Evolutionary conservation across 2,797 vertebrate species (phyloP).

Genomic region (Sparidentex hasta): DNA sequence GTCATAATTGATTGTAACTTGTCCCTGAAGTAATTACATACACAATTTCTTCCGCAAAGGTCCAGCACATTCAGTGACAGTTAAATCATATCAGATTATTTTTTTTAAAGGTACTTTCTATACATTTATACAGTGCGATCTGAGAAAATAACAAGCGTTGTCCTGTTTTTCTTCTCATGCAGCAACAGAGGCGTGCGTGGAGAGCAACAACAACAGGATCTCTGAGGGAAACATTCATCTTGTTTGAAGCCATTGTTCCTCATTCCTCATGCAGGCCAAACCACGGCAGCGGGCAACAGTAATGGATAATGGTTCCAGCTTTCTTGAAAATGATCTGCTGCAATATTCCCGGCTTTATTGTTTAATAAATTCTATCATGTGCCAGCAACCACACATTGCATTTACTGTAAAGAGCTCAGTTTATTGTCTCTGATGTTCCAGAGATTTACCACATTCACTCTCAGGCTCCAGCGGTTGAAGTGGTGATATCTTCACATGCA

Average conservation of each 20-base stretch:
- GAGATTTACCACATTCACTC: conserved; percentile 32
- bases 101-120: neutral
- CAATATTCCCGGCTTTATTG: conserved; percentile 40
- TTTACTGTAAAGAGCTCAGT: conserved; percentile 45
- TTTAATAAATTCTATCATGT: conserved; percentile 50
- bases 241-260: conserved; percentile 43
- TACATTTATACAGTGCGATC: neutral
- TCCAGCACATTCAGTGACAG: neutral
- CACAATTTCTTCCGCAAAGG: neutral
- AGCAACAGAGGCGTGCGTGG: conserved; percentile 4
- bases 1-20: conserved; percentile 6
- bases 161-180: conserved; percentile 22
- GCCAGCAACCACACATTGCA: conserved; percentile 19
- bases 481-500: conserved; percentile 2
- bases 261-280: conserved; percentile 26
- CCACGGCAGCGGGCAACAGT: conserved; percentile 29
- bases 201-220: conserved; percentile 29
- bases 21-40: neutral
- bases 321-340: conserved; percentile 40
- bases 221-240: conserved; percentile 25
- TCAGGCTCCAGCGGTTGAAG: conserved; percentile 3
- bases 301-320: conserved; percentile 31
- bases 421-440: conserved; percentile 37
- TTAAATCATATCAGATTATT: neutral
- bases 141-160: conserved; percentile 5